These are phyloP conservation scores for Noctua pronuba DNA, from an alignment of 2,888 invertebrate species.

Conservation along the genomic window DNA sequence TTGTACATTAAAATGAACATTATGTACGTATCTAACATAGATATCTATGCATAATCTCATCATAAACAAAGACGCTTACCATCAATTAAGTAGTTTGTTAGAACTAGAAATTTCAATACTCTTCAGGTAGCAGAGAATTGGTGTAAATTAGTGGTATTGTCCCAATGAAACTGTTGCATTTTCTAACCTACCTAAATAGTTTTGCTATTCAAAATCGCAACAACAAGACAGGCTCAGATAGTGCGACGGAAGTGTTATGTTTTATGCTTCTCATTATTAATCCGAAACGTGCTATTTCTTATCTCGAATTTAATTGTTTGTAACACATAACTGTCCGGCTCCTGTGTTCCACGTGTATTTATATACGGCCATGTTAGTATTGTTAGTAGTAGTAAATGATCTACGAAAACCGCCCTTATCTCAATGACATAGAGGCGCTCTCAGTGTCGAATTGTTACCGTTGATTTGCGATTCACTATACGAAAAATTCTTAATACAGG, in stretches of 20 bases:
- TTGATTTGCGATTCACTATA: not conserved
- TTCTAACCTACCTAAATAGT: no score
- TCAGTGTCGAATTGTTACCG: not conserved
- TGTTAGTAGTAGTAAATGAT: not conserved
- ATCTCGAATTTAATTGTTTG: slow-evolving; percentile 15
- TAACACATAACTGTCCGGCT: not conserved
- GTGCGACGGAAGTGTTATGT: not conserved
- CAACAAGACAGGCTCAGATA: not conserved
- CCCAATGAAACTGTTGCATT: no score
- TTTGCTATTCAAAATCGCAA: not conserved
- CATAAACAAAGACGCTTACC: no score
- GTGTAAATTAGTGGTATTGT: no score
- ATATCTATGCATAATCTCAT: no score
- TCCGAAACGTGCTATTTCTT: slow-evolving; percentile 9
- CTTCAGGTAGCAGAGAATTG: no score
- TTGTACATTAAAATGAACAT: no score
- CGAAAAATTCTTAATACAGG: slow-evolving; percentile 5
- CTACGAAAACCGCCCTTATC: not conserved
- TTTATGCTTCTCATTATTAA: not conserved
- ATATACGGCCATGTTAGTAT: not conserved
- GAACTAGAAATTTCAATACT: not conserved
- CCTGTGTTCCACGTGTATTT: not conserved
- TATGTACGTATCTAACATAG: no score
- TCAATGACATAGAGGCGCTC: not conserved
- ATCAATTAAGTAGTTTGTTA: no score